A percentile compares a stretch with the other conserved stretches of the same genome.
These are phyloP conservation scores for Cordilura impudica DNA, from an alignment of 2,888 invertebrate species.

Conservation along the genomic window DNA sequence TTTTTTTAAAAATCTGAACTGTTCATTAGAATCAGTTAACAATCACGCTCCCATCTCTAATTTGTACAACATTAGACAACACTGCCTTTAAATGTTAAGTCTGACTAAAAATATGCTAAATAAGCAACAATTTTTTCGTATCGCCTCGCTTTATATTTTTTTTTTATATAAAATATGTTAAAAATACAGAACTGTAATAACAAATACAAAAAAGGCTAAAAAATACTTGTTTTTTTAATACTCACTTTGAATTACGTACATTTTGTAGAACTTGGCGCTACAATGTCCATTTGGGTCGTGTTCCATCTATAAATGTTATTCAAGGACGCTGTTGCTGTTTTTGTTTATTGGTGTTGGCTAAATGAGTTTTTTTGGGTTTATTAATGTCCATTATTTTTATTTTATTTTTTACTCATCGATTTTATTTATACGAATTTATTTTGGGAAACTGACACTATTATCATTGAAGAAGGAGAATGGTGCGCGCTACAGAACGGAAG, in stretches of 20 bases:
- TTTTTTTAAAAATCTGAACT: too few relatives aligned
- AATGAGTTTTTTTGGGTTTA: constrained; percentile 20
- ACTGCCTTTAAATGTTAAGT: not conserved
- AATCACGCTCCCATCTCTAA: too few relatives aligned
- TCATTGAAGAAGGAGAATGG: not conserved
- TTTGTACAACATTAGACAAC: not conserved
- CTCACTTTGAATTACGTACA: constrained; percentile 24
- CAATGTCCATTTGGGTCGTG: constrained; percentile 27
- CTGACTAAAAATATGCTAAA: constrained; percentile 12
- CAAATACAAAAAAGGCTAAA: not conserved
- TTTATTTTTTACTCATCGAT: not conserved
- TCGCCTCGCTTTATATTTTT: not conserved
- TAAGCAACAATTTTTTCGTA: constrained; percentile 2
- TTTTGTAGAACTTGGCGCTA: constrained; percentile 13
- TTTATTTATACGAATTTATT: constrained; percentile 13
- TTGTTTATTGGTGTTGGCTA: constrained; percentile 13
- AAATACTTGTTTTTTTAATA: constrained; percentile 7
- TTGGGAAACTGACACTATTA: constrained; percentile 35
- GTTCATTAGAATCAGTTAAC: too few relatives aligned
- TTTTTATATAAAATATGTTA: not conserved
- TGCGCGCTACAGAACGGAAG: not conserved
- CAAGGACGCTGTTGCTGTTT: constrained; percentile 4
- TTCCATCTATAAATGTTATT: not conserved
- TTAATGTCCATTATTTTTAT: constrained; percentile 9
- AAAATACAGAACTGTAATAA: not conserved